A percentile compares a stretch with the other conserved stretches of the same genome.
phyloP scores from a whole-genome alignment of 2,888 invertebrate genomes.

The Cheilosia vernalis region DNA sequence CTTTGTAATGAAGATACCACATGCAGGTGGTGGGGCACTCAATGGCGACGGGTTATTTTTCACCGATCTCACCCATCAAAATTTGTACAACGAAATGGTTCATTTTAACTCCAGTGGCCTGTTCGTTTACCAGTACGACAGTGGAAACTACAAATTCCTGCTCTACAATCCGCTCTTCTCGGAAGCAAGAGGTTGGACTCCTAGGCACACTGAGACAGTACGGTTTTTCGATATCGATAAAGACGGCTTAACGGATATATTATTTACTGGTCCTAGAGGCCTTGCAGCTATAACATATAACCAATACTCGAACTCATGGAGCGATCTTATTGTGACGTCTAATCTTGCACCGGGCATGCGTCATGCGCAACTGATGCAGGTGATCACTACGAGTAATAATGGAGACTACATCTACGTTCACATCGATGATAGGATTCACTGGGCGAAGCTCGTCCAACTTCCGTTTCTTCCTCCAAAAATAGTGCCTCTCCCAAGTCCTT shows the following conservation, averaged over 20 bases:
- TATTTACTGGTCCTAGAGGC: conserved; percentile 41
- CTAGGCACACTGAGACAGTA: conserved; percentile 1
- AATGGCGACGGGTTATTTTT: conserved; percentile 10
- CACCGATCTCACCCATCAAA: conserved; percentile 16
- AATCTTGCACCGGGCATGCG: conserved; percentile 20
- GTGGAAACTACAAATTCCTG: background rate
- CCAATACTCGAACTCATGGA: conserved; percentile 1
- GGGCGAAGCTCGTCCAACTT: conserved; percentile 5
- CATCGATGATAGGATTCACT: background rate
- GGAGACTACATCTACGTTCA: conserved; percentile 1
- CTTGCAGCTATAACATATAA: conserved; percentile 16
- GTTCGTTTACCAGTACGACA: conserved; percentile 27
- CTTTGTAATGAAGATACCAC: conserved; percentile 11
- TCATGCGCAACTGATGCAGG: conserved; percentile 18
- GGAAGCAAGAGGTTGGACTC: conserved; percentile 28
- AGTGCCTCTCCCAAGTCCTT: no score
- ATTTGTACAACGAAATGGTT: conserved; percentile 25
- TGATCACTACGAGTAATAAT: background rate
- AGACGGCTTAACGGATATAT: conserved; percentile 26
- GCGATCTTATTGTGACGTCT: conserved; percentile 1
- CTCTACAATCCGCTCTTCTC: conserved; percentile 39
- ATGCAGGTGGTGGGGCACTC: background rate
- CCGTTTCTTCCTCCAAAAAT: background rate
- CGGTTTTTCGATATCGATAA: conserved; percentile 18
- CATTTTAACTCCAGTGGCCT: conserved; percentile 40